Conservation (phyloP, 2,888 invertebrate species). For the Drosophila infuscata region DNA sequence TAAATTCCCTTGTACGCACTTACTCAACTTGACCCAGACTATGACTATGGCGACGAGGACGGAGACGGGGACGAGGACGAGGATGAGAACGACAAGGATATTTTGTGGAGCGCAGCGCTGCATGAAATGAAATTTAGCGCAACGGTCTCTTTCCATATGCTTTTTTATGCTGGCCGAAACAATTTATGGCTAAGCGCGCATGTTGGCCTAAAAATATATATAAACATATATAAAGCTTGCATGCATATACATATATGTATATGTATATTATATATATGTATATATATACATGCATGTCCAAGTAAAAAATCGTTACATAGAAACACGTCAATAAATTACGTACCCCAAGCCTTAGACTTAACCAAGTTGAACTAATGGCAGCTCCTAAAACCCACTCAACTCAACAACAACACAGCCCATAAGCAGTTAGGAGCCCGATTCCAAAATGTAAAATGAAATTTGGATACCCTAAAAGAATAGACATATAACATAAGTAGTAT, state of each 20-base stretch:
- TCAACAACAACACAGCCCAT: conserved; percentile 11
- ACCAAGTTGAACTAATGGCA: conserved; percentile 69
- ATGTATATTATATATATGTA: neutral
- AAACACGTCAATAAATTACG: conserved; percentile 75
- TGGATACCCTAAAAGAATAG: conserved; percentile 9
- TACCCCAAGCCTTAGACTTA: conserved; percentile 53
- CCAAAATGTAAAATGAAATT: conserved; percentile 4
- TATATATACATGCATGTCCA: conserved; percentile 15
- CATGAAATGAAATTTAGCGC: conserved; percentile 76
- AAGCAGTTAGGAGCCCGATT: conserved; percentile 7
- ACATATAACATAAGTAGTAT: neutral
- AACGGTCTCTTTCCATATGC: conserved; percentile 49
- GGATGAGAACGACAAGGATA: conserved; percentile 27
- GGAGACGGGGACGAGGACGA: neutral
- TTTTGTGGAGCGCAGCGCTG: conserved; percentile 62
- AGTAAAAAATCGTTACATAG: conserved; percentile 60
- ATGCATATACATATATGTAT: conserved; percentile 10
- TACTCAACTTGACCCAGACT: conserved; percentile 69
- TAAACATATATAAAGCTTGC: conserved; percentile 17
- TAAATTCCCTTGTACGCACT: conserved; percentile 64
- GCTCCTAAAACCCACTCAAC: conserved; percentile 11
- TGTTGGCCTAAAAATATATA: conserved; percentile 66
- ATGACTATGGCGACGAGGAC: conserved; percentile 15
- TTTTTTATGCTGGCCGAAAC: conserved; percentile 54
- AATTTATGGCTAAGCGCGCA: conserved; percentile 76